A percentile compares a stretch with the other conserved stretches of the same genome.
Conservation (phyloP, 2,888 invertebrate species). For the Philereme vetulata region DNA sequence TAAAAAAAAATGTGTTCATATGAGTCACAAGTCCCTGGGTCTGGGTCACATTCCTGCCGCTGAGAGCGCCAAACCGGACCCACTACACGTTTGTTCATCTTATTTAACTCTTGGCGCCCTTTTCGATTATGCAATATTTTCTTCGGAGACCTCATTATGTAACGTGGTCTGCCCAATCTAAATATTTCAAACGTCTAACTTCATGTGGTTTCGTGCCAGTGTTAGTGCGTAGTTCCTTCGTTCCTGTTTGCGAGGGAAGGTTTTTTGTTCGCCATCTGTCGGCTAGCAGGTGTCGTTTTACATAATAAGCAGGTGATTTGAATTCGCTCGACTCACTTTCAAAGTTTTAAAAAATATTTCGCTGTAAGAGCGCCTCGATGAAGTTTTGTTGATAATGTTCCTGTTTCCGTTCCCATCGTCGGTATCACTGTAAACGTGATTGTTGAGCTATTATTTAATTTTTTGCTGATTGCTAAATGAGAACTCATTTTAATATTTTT, state of each 20-base stretch:
- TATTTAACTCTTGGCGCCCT: constrained; percentile 46
- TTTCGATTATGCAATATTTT: constrained; percentile 56
- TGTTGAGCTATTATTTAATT: neutral
- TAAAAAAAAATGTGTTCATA: constrained; percentile 54
- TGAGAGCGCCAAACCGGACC: constrained; percentile 60
- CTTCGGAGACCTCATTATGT: constrained; percentile 34
- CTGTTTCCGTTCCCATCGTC: constrained; percentile 29
- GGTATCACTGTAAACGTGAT: neutral
- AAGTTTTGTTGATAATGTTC: constrained; percentile 17
- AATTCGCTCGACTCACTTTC: constrained; percentile 61
- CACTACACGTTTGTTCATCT: constrained; percentile 46
- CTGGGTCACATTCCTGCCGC: constrained; percentile 77
- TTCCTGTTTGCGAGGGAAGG: constrained; percentile 49
- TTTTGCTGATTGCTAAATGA: constrained; percentile 7
- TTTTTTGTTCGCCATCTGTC: constrained; percentile 75
- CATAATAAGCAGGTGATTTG: constrained; percentile 79
- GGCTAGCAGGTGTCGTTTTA: constrained; percentile 74
- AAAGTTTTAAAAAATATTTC: constrained; percentile 38
- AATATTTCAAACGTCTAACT: constrained; percentile 20
- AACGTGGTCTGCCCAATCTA: constrained; percentile 18
- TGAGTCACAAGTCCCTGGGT: constrained; percentile 78
- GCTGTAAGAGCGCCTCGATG: constrained; percentile 30
- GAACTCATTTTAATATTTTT: constrained; percentile 6
- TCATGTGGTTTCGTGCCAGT: constrained; percentile 30
- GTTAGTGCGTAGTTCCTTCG: constrained; percentile 41